phyloP scores from a whole-genome alignment of 1,140 invertebrate genomes.

The Apolygus lucorum region DNA sequence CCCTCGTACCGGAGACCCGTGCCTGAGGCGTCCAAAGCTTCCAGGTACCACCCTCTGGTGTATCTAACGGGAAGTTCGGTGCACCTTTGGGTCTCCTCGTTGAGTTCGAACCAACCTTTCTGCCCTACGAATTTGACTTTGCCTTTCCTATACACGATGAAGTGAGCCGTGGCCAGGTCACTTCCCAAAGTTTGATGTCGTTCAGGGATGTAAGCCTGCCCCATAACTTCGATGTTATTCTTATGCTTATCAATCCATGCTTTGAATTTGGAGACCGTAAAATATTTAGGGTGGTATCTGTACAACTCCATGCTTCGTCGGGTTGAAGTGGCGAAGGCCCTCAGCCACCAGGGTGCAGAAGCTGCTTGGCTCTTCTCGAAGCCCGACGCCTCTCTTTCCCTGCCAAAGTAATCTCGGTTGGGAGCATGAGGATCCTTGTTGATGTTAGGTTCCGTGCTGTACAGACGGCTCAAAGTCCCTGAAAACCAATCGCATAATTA shows the following conservation, averaged over 20 bases:
- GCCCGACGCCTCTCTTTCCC: not conserved
- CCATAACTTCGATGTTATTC: constrained; percentile 5
- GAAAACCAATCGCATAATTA: no score
- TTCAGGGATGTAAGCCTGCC: constrained; percentile 29
- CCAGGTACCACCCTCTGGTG: constrained; percentile 47
- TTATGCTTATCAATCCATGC: not conserved
- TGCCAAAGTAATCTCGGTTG: not conserved
- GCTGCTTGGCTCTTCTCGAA: not conserved
- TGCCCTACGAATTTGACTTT: constrained; percentile 54
- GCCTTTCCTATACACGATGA: constrained; percentile 55
- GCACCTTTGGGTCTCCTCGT: constrained; percentile 38
- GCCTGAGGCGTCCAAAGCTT: constrained; percentile 57
- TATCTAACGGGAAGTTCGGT: constrained; percentile 48
- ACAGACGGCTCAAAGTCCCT: no score
- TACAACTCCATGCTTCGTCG: not conserved
- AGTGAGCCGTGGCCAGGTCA: constrained; percentile 66
- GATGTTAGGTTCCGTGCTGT: no score
- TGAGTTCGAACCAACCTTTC: constrained; percentile 48
- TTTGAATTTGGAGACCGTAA: not conserved
- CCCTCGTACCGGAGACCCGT: constrained; percentile 59
- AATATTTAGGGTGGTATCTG: constrained; percentile 7
- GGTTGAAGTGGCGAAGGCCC: constrained; percentile 7
- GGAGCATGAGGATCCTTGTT: no score
- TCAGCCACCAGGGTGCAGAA: not conserved
- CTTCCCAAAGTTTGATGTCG: constrained; percentile 44